phyloP scores from a whole-genome alignment of 2,888 invertebrate species.

The Smittia aterrima region DNA sequence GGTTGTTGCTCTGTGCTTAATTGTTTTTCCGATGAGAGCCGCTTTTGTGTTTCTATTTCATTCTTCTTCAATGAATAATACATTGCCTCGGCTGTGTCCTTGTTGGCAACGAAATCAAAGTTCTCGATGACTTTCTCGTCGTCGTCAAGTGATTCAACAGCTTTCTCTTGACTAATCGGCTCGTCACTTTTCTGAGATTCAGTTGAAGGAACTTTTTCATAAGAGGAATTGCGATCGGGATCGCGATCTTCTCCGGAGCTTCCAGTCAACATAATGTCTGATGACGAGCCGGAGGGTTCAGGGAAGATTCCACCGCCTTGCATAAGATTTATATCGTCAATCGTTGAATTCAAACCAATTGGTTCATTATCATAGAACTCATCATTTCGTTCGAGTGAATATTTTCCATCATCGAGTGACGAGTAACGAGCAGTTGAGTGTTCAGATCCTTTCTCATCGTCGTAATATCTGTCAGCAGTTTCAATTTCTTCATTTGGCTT shows the following conservation, averaged over 20 bases:
- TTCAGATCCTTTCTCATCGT: conserved; percentile 3
- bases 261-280: not conserved
- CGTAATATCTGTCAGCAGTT: not conserved
- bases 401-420: not conserved
- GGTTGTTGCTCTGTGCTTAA: not conserved
- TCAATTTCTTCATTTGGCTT: not conserved
- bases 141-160: not conserved
- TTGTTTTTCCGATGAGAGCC: not conserved
- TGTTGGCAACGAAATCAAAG: conserved; percentile 27
- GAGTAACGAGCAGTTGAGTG: not conserved
- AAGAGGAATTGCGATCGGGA: conserved; percentile 43
- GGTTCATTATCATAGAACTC: conserved; percentile 5
- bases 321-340: conserved; percentile 26
- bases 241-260: conserved; percentile 8
- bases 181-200: not conserved
- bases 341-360: not conserved
- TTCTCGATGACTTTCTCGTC: conserved; percentile 17
- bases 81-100: conserved; percentile 46
- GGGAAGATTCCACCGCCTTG: conserved; percentile 36
- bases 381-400: conserved; percentile 27
- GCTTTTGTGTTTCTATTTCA: conserved; percentile 44
- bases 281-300: conserved; percentile 21
- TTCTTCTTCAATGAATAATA: conserved; percentile 47
- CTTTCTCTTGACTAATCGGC: not conserved
- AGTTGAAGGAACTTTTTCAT: conserved; percentile 43